These are phyloP conservation scores for Perdix hodgsoniae DNA, from an alignment of 2,797 vertebrate species.

Conservation along the genomic window DNA sequence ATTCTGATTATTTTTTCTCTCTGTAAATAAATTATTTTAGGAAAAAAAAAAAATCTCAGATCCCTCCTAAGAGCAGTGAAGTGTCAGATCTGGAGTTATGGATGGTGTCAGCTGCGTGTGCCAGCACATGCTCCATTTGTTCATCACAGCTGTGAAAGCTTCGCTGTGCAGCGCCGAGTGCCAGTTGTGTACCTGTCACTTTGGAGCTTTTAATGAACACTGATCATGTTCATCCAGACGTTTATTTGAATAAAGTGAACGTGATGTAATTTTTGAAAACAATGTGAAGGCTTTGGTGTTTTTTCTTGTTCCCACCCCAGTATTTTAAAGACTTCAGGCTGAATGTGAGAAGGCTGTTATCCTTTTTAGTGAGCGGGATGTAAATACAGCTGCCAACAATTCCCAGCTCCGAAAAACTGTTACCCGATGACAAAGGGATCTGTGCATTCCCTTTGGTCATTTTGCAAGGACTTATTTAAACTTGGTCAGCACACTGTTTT, in stretches of 20 bases:
- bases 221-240: conserved; percentile 51
- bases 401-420: not conserved
- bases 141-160: conserved; percentile 67
- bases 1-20: not conserved
- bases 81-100: conserved; percentile 68
- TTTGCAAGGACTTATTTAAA: not conserved
- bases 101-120: conserved; percentile 53
- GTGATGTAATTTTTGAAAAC: conserved; percentile 25
- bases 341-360: not conserved
- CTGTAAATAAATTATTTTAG: conserved; percentile 55
- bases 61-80: conserved; percentile 61
- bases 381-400: not conserved
- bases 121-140: conserved; percentile 69
- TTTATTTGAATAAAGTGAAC: conserved; percentile 4
- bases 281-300: not conserved
- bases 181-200: conserved; percentile 69
- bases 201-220: conserved; percentile 55
- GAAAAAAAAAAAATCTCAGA: not conserved
- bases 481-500: not conserved
- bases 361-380: not conserved
- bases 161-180: conserved; percentile 7
- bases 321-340: not conserved
- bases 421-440: not conserved
- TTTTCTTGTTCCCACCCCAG: too few relatives aligned
- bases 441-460: not conserved